Percentiles rank a stretch among this genome's conserved stretches.
Evolutionary conservation across 1,140 invertebrate genomes (phyloP).

Genomic region (Papilio helenus): DNA sequence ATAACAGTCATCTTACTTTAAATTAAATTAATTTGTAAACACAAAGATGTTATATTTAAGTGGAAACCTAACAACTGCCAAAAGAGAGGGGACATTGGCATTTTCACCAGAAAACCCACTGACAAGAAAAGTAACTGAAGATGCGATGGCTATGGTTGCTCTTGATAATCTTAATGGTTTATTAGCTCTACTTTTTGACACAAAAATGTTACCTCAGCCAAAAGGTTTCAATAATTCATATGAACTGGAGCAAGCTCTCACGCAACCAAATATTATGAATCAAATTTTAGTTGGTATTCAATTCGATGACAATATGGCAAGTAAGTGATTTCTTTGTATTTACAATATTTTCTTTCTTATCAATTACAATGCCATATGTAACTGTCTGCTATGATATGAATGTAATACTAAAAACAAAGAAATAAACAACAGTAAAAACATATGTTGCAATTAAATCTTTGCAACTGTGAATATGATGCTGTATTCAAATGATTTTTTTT

Average conservation of each 20-base stretch:
- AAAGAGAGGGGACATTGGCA: slow-evolving; percentile 70
- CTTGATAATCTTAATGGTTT: slow-evolving; percentile 72
- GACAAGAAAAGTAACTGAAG: slow-evolving; percentile 67
- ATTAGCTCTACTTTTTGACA: slow-evolving; percentile 68
- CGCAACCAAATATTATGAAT: slow-evolving; percentile 74
- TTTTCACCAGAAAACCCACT: slow-evolving; percentile 75
- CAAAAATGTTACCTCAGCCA: slow-evolving; percentile 68
- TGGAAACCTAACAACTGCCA: slow-evolving; percentile 68
- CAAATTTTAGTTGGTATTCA: slow-evolving; percentile 81
- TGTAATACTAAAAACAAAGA: no score
- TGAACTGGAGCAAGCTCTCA: slow-evolving; percentile 72
- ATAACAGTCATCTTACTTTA: no score
- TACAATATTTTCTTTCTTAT: slow-evolving; percentile 15
- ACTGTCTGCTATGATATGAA: no score
- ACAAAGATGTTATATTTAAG: slow-evolving; percentile 45
- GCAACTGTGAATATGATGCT: no score
- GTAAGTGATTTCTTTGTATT: slow-evolving; percentile 57
- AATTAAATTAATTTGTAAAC: no score
- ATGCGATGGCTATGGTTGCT: slow-evolving; percentile 74
- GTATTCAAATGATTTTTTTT: no score
- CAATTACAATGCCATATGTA: no score
- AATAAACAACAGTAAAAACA: no score
- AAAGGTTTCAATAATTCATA: slow-evolving; percentile 70
- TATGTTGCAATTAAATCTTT: no score
- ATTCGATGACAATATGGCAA: slow-evolving; percentile 80